These are phyloP conservation scores for Falco cherrug DNA, from an alignment of 2,797 vertebrate species.

Conservation along the genomic window DNA sequence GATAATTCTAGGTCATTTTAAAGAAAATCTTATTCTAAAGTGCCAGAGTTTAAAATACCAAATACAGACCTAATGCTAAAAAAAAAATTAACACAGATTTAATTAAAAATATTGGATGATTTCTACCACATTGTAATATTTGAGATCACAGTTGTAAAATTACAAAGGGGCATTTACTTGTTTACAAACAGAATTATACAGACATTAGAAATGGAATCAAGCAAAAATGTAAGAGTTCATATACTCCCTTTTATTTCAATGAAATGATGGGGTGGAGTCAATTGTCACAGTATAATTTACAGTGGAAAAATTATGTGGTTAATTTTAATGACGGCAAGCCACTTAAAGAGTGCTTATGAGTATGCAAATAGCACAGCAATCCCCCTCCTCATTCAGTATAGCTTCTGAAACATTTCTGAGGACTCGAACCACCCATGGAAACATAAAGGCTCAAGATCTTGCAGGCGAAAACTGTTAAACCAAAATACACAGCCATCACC, in stretches of 20 bases:
- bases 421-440: background rate
- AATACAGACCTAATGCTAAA: background rate
- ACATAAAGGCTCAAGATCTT: background rate
- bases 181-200: background rate
- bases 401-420: background rate
- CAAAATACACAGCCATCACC: background rate
- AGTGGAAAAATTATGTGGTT: background rate
- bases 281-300: slow-evolving; percentile 4
- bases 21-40: background rate
- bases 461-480: background rate
- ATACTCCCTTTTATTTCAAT: background rate
- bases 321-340: slow-evolving; percentile 1
- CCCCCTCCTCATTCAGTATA: background rate
- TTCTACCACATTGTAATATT: background rate
- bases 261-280: background rate
- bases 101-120: background rate
- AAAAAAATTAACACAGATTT: background rate
- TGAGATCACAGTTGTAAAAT: background rate
- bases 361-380: background rate
- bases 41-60: background rate
- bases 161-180: background rate
- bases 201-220: background rate
- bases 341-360: background rate
- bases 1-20: background rate
- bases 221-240: background rate